Conservation (phyloP, 2,797 vertebrate genomes). For the Sebastes trivittatus region DNA sequence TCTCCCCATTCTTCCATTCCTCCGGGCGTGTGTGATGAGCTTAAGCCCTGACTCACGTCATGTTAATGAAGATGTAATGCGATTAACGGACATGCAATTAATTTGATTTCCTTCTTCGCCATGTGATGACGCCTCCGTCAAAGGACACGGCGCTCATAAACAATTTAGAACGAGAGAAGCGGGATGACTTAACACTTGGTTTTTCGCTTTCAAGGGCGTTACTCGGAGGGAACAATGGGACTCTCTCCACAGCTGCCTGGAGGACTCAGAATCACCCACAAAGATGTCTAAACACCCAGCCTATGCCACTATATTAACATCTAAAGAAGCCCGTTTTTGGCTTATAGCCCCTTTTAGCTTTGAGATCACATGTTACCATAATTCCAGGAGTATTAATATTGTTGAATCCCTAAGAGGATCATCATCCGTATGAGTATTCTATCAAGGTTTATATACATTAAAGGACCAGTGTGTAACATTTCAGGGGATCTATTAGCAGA, state of each 20-base stretch:
- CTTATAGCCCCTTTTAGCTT: background rate
- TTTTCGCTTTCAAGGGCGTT: conserved; percentile 45
- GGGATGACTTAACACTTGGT: conserved; percentile 22
- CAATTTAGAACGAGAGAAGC: conserved; percentile 43
- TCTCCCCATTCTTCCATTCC: conserved; percentile 52
- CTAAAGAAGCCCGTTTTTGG: background rate
- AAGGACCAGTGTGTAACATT: background rate
- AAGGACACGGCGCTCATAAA: conserved; percentile 74
- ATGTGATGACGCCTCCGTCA: conserved; percentile 77
- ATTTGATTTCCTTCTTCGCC: conserved; percentile 81
- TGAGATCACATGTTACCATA: conserved; percentile 28
- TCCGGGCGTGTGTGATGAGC: conserved; percentile 69
- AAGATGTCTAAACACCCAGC: conserved; percentile 21
- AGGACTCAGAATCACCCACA: conserved; percentile 15
- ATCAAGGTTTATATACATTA: conserved; percentile 14
- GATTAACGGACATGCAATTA: conserved; percentile 86
- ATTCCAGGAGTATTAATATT: conserved; percentile 19
- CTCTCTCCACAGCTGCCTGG: conserved; percentile 31
- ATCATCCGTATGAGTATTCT: conserved; percentile 33
- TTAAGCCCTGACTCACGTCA: conserved; percentile 82
- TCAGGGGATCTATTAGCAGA: background rate
- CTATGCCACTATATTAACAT: background rate
- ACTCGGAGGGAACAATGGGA: conserved; percentile 40
- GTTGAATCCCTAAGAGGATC: background rate
- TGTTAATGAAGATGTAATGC: conserved; percentile 86